phyloP scores from a whole-genome alignment of 2,888 invertebrate species.

The Druceiella hillmani region DNA sequence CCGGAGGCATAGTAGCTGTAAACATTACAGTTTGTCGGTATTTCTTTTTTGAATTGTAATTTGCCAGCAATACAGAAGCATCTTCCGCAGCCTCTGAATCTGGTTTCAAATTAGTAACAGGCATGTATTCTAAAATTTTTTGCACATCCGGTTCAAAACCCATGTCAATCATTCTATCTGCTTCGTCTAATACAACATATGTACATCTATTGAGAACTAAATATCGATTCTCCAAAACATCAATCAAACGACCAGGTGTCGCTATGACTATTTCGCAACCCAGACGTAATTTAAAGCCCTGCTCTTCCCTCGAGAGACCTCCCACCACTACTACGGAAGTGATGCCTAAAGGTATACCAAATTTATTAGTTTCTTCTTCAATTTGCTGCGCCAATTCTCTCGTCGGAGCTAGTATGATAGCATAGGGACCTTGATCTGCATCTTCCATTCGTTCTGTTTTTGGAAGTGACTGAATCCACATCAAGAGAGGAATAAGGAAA shows the following conservation, averaged over 20 bases:
- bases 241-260: slow-evolving; percentile 98
- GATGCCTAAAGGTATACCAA: slow-evolving; percentile 89
- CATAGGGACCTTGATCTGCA: slow-evolving; percentile 95
- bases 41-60: slow-evolving; percentile 94
- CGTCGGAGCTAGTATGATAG: slow-evolving; percentile 98
- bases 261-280: slow-evolving; percentile 99
- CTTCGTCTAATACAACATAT: slow-evolving; percentile 94
- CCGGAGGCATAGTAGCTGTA: slow-evolving; percentile 99
- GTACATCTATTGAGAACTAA: slow-evolving; percentile 96
- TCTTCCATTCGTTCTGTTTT: slow-evolving; percentile 90
- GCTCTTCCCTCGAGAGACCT: slow-evolving; percentile 94
- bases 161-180: slow-evolving; percentile 99
- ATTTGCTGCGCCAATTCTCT: slow-evolving; percentile 99
- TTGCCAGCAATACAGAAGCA: slow-evolving; percentile 80
- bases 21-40: slow-evolving; percentile 99
- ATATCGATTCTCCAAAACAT: slow-evolving; percentile 97
- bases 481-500: slow-evolving; percentile 92
- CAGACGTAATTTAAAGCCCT: slow-evolving; percentile 92
- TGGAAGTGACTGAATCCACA: slow-evolving; percentile 97
- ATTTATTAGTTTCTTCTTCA: slow-evolving; percentile 97
- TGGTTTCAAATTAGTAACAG: slow-evolving; percentile 96
- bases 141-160: slow-evolving; percentile 99
- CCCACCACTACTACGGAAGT: slow-evolving; percentile 98
- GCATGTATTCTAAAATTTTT: slow-evolving; percentile 96
- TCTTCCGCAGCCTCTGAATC: slow-evolving; percentile 98